These are phyloP conservation scores for Dendrocopos noguchii DNA, from an alignment of 2,113 vertebrate genomes.

Conservation along the genomic window DNA sequence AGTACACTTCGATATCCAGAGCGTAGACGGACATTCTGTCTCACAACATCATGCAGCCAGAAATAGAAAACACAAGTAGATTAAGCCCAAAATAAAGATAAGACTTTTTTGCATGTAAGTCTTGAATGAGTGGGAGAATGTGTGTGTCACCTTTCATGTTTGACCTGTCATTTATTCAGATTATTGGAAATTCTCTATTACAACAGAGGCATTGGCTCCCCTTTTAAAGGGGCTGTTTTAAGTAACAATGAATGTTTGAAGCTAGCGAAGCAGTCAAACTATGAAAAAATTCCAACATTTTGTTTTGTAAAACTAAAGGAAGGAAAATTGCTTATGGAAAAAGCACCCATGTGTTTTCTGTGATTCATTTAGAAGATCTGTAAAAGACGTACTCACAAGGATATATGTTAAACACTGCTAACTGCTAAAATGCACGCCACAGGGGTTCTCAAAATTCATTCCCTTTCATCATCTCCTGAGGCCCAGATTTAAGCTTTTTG, in stretches of 20 bases:
- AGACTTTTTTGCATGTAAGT: not conserved
- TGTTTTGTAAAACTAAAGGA: not conserved
- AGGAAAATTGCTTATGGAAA: not conserved
- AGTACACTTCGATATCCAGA: not conserved
- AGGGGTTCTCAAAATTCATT: not conserved
- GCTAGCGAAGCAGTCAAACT: not conserved
- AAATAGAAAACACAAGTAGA: slow-evolving; percentile 35
- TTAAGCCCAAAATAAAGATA: slow-evolving; percentile 19
- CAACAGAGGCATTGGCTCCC: not conserved
- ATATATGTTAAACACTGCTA: not conserved
- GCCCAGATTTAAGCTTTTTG: not conserved
- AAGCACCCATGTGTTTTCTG: not conserved
- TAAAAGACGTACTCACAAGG: not conserved
- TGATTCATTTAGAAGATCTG: not conserved
- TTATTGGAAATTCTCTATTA: not conserved
- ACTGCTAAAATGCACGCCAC: not conserved
- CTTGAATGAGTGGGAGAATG: not conserved
- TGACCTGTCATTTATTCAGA: not conserved
- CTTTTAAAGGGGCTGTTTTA: not conserved
- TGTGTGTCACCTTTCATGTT: not conserved
- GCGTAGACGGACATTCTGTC: not conserved
- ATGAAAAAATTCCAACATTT: not conserved
- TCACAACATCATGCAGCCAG: not conserved
- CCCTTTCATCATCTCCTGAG: not conserved
- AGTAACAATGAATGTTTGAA: not conserved